Evolutionary conservation across 2,888 invertebrate species (phyloP), one percentile per base, ranked within the genome.

Genomic region (Hirtodrosophila duncani): DNA sequence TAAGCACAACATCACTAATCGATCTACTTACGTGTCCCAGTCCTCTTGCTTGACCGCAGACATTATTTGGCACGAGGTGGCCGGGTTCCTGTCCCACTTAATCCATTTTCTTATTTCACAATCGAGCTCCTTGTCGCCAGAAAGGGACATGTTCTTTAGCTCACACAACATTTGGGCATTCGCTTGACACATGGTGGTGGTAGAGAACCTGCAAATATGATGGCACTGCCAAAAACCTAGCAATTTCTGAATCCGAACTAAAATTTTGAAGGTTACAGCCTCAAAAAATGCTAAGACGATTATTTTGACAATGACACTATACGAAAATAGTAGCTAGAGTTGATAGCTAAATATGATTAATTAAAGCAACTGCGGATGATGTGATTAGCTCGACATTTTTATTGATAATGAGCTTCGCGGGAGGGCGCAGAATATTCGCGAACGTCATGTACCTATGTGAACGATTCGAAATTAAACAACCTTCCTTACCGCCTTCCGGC

Each of bases 91-190:
- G 83, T 95, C 95, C 91, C 92, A 93, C 60, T 88, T 84, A 3
- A 94, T 83, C 94, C 94, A 96, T 67, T 91, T 90, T 9, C 89
- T 86, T 8, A 95, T 90, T 84, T 92, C 92, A 8, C 87, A 83
- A 84, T 93, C 91, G 48, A 95, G 85, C 65, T 89, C 88, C 3
- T 11, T 9, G 20, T 83, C 67, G 30, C 69, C 75, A 1, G 83
- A 83, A 9, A 58, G 29, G 3, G 9, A 1, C 42, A 56, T 31
- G 17, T 39, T 45, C 3, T 24, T 30, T 4, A 74, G 50, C 26
- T 80, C 55, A 36, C 72, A 80, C 10, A 66, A 26, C 8, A 60
- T 51, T 39, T 45, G 42, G 8, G 45, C 42, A 33, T 53, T 33
- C 36, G 74, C n/a, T 10, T 53, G 48, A 48, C 55, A 53, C 53